phyloP scores from a whole-genome alignment of 2,888 invertebrate genomes.

The Drosophila subquinaria region DNA sequence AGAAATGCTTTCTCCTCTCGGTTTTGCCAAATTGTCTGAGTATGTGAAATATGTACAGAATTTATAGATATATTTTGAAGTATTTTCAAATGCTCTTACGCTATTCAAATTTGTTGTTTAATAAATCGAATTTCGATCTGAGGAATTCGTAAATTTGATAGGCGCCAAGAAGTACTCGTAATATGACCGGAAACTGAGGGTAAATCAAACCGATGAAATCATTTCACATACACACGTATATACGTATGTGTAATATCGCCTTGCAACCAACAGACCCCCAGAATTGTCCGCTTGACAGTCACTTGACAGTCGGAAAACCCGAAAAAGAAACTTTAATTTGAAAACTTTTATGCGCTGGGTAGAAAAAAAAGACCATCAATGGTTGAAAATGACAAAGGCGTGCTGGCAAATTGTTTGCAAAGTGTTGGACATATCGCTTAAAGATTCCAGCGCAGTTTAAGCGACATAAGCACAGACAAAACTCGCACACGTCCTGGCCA shows the following conservation, averaged over 20 bases:
- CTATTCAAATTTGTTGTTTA: conserved; percentile 8
- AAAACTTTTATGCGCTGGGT: conserved; percentile 68
- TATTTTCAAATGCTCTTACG: background rate
- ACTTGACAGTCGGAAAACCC: conserved; percentile 60
- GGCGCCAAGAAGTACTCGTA: background rate
- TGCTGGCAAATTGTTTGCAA: conserved; percentile 74
- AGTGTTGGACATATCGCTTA: conserved; percentile 74
- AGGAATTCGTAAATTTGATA: conserved; percentile 14
- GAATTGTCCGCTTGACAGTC: conserved; percentile 45
- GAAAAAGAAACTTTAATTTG: conserved; percentile 74
- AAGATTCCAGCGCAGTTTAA: conserved; percentile 63
- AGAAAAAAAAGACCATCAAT: conserved; percentile 50
- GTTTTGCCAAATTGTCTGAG: conserved; percentile 26
- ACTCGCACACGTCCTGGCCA: conserved; percentile 58
- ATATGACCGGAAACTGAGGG: conserved; percentile 1
- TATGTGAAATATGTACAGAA: conserved; percentile 19
- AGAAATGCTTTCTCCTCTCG: conserved; percentile 21
- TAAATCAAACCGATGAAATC: conserved; percentile 2
- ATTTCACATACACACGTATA: background rate
- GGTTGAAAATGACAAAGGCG: conserved; percentile 50
- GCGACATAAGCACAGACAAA: conserved; percentile 22
- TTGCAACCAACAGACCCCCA: conserved; percentile 11
- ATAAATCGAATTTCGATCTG: conserved; percentile 1
- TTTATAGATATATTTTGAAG: conserved; percentile 10
- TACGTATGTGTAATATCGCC: conserved; percentile 25